phyloP scores from a whole-genome alignment of 2,797 vertebrate genomes.

The Buphagus erythrorhynchus region DNA sequence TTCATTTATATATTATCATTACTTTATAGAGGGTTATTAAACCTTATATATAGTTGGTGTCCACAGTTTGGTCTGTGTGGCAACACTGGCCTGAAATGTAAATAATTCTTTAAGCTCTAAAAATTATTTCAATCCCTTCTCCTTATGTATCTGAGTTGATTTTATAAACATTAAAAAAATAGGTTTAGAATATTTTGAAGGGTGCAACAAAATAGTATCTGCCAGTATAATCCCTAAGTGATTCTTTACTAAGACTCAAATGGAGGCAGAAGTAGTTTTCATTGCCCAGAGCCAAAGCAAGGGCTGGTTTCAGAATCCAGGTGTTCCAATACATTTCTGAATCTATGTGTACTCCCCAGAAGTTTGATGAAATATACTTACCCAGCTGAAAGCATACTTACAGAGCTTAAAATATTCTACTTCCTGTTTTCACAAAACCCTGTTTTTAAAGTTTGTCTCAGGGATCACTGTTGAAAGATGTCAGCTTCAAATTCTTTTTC shows the following conservation, averaged over 20 bases:
- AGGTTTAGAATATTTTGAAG: neutral
- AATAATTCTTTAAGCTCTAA: neutral
- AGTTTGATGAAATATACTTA: neutral
- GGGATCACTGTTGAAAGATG: neutral
- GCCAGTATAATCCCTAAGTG: neutral
- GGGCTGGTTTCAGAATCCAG: neutral
- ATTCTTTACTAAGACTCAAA: neutral
- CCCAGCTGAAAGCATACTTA: neutral
- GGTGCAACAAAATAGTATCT: neutral
- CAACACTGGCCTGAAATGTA: neutral
- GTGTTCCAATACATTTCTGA: neutral
- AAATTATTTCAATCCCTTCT: neutral
- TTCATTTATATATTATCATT: neutral
- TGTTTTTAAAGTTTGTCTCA: neutral
- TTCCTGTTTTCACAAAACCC: conserved; percentile 40
- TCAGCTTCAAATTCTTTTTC: neutral
- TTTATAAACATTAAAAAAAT: neutral
- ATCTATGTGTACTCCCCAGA: neutral
- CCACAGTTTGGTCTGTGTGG: neutral
- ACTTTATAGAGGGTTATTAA: neutral
- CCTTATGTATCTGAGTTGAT: neutral
- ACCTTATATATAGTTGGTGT: neutral
- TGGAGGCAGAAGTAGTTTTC: neutral
- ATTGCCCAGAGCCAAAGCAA: neutral
- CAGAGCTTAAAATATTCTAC: neutral